Evolutionary conservation across 2,888 invertebrate species (phyloP).

Genomic region (Troglohyphantes excavatus): DNA sequence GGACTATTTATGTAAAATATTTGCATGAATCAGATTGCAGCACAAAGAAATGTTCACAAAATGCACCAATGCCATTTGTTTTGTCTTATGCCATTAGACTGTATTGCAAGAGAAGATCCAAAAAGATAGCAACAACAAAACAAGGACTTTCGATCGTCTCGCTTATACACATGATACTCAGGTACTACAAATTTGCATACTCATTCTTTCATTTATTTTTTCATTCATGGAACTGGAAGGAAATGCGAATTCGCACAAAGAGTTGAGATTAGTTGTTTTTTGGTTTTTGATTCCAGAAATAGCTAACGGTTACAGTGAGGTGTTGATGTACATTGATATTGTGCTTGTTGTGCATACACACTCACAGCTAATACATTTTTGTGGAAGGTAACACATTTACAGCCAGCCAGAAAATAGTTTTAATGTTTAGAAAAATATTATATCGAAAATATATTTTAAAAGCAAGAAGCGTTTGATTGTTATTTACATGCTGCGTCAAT

Average conservation of each 20-base stretch:
- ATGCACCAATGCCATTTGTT: conserved; percentile 73
- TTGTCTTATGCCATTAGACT: conserved; percentile 61
- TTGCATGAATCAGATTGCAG: conserved; percentile 67
- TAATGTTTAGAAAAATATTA: conserved; percentile 51
- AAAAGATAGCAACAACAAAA: not conserved
- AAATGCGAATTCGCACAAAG: not conserved
- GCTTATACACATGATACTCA: not conserved
- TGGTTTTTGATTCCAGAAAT: not conserved
- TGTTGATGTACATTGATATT: conserved; percentile 3
- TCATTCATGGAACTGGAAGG: not conserved
- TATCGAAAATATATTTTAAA: conserved; percentile 26
- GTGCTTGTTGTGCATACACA: conserved; percentile 35
- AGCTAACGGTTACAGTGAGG: not conserved
- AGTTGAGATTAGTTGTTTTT: not conserved
- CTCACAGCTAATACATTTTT: conserved; percentile 8
- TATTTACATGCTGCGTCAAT: conserved; percentile 5
- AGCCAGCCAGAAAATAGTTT: conserved; percentile 46
- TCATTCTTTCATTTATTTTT: not conserved
- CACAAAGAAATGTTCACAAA: conserved; percentile 76
- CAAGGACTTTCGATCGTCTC: not conserved
- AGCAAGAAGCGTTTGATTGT: conserved; percentile 23
- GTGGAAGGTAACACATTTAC: conserved; percentile 14
- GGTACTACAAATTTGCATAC: conserved; percentile 19
- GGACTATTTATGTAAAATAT: conserved; percentile 67
- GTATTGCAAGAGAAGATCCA: conserved; percentile 16